Conservation (phyloP, 2,797 vertebrate species). For the Chrysocyon brachyurus region DNA sequence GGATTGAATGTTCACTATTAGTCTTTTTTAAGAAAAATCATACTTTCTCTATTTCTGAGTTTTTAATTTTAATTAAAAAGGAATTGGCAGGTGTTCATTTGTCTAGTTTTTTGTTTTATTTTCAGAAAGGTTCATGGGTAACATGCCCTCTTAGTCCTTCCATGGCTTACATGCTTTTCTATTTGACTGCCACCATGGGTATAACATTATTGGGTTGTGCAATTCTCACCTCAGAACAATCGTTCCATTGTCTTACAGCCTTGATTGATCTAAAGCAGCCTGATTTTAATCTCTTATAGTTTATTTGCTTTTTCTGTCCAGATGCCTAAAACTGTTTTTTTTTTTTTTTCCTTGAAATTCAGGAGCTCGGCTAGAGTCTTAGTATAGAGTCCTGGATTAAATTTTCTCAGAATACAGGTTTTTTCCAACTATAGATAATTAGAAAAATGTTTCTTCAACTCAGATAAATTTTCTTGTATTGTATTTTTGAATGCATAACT, state of each 20-base stretch:
- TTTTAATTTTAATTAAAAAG: constrained; percentile 54
- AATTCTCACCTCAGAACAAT: constrained; percentile 35
- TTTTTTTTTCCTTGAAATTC: not conserved
- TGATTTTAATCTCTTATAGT: not conserved
- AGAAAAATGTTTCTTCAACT: not conserved
- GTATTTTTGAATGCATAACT: constrained; percentile 32
- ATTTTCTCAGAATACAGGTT: not conserved
- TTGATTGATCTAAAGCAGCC: not conserved
- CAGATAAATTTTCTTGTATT: constrained; percentile 10
- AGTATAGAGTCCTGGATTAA: not conserved
- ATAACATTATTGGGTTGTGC: not conserved
- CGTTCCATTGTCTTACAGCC: not conserved
- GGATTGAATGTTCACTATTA: not conserved
- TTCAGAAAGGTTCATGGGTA: not conserved
- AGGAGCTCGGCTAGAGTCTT: not conserved
- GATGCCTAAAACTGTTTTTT: constrained; percentile 11
- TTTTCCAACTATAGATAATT: constrained; percentile 41
- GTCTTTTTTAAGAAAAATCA: not conserved
- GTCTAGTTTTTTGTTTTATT: not conserved
- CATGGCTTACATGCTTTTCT: not conserved
- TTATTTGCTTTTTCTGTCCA: constrained; percentile 38
- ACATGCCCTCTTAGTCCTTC: not conserved
- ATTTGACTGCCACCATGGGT: not conserved
- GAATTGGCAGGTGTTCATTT: not conserved
- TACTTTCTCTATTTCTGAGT: not conserved